These are phyloP conservation scores for Aphodius granarius DNA, from an alignment of 2,888 invertebrate genomes.

Conservation along the genomic window DNA sequence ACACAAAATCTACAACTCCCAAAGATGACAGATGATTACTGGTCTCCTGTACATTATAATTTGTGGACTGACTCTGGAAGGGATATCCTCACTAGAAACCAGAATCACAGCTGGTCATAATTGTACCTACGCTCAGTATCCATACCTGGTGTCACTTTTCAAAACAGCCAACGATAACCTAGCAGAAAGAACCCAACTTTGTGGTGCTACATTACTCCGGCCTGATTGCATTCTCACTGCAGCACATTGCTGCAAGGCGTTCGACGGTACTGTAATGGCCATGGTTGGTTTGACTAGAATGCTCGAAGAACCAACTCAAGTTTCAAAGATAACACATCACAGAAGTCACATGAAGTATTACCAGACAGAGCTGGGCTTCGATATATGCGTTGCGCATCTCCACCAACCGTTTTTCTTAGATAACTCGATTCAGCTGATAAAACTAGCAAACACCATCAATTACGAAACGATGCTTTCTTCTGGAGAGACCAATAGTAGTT, in stretches of 20 bases:
- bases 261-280: background rate
- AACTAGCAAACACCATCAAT: background rate
- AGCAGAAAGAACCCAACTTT: background rate
- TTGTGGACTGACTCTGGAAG: background rate
- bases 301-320: background rate
- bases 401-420: background rate
- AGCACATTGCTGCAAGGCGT: background rate
- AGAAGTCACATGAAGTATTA: background rate
- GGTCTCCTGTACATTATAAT: background rate
- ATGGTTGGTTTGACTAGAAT: background rate
- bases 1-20: background rate
- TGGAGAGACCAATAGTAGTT: background rate
- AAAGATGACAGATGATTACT: background rate
- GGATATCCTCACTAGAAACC: constrained; percentile 3
- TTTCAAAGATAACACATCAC: background rate
- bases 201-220: background rate
- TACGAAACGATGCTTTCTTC: background rate
- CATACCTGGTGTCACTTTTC: background rate
- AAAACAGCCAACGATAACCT: background rate
- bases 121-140: background rate
- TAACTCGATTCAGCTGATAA: background rate
- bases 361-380: background rate
- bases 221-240: background rate
- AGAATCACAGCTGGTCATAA: background rate
- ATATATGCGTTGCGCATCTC: background rate